Evolutionary conservation across 2,888 invertebrate species (phyloP).

Genomic region (Dendrolimus houi): DNA sequence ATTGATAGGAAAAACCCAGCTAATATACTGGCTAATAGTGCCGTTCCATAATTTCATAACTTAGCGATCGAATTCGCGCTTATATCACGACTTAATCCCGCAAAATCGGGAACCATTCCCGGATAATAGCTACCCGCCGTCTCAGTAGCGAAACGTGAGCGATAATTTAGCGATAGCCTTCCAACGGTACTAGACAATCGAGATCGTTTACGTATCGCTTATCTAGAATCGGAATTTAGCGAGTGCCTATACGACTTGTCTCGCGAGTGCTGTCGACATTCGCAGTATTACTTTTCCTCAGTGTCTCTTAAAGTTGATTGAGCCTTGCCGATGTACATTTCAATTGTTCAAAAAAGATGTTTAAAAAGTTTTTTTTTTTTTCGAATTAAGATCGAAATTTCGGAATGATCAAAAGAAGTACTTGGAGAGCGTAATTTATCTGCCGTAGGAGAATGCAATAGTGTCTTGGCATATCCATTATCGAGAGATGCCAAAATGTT

Average conservation of each 20-base stretch:
- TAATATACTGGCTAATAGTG: neutral
- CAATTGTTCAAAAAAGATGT: neutral
- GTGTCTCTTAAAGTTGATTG: neutral
- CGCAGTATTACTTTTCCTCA: neutral
- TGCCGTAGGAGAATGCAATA: too few species aligned
- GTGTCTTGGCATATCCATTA: too few species aligned
- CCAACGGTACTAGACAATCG: conserved; percentile 61
- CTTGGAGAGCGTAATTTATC: too few species aligned
- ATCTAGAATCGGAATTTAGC: conserved; percentile 68
- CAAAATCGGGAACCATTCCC: conserved; percentile 29
- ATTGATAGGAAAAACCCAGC: neutral
- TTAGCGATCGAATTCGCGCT: neutral
- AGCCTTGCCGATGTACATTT: neutral
- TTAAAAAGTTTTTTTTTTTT: too few species aligned
- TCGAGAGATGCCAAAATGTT: too few species aligned
- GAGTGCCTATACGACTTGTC: conserved; percentile 8
- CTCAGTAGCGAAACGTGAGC: conserved; percentile 70
- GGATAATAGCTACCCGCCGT: conserved; percentile 50
- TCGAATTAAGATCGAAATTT: too few species aligned
- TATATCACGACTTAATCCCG: conserved; percentile 4
- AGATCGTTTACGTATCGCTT: conserved; percentile 67
- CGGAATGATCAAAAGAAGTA: too few species aligned
- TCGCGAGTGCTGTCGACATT: neutral
- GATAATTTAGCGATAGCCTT: conserved; percentile 65
- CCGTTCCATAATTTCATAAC: neutral